These are phyloP conservation scores for Nomada hirtipes DNA, from an alignment of 2,888 invertebrate species.

Conservation along the genomic window DNA sequence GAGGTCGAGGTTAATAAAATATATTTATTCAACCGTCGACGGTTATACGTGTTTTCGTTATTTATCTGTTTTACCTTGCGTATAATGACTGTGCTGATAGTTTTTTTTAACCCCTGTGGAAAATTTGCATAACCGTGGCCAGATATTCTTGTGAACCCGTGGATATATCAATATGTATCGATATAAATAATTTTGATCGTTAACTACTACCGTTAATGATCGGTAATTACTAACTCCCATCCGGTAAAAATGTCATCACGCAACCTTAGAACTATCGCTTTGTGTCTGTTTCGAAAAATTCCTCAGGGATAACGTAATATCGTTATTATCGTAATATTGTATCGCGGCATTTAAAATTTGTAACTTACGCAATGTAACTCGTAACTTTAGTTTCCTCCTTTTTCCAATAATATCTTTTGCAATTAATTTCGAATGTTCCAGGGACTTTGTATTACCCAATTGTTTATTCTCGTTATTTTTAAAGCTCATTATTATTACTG, in stretches of 20 bases:
- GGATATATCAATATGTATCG: neutral
- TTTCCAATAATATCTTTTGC: neutral
- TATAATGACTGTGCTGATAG: neutral
- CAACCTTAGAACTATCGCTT: neutral
- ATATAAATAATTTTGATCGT: neutral
- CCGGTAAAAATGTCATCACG: no score
- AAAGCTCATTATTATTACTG: neutral
- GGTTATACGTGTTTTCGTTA: neutral
- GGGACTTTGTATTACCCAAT: neutral
- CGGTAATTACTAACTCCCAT: no score
- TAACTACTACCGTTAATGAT: neutral
- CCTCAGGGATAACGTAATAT: neutral
- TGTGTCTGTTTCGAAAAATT: neutral
- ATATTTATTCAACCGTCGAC: neutral
- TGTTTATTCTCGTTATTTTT: neutral
- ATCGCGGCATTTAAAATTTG: neutral
- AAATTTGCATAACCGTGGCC: neutral
- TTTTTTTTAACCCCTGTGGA: neutral
- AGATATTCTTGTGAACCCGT: neutral
- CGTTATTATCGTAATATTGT: neutral
- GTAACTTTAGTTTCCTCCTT: neutral
- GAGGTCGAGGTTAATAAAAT: slow-evolving; percentile 28
- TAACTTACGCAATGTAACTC: neutral
- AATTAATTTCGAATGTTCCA: neutral
- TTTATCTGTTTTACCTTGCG: neutral